Base-by-base conservation (phyloP, 2,888 invertebrate genomes). In the Fragum sueziense region DNA sequence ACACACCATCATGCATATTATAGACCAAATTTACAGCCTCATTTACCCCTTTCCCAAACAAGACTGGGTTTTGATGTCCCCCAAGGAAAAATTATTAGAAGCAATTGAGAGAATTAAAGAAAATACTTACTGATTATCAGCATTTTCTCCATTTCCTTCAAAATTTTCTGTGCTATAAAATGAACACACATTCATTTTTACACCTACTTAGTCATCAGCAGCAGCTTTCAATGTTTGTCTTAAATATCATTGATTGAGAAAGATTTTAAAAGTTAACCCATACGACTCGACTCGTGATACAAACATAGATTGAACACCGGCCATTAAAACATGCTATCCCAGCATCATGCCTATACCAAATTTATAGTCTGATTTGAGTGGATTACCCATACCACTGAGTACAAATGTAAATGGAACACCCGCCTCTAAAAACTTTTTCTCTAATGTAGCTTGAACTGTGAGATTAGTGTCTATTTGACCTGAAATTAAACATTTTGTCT, bases 301-400 rank as follows among this genome's bases (percentile, higher is more conserved):
- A 20, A n/a, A 20, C 6, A 6, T 47, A 47, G n/a, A 47, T 20
- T 3, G n/a, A 20, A 47, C 47, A 20, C 20, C 2, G 47, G 6
- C 47, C n/a, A n/a, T n/a, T 61, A 17, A 61, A 25, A 72, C 33
- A 29, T 22, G 47, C 41, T 69, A 82, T 62, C 98, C 98, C 90
- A 99, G 97, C 92, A 98, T 96, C 89, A 99, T 95, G 79, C 98
- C 99, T 91, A 98, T 96, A 86, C 99, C 99, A 90, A 99, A 96
- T 93, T 97, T 96, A 94, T 97, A 98, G 92, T 97, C 96, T 92
- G 96, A 96, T 93, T 98, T 99, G 80, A 95, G 95, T 93, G 99
- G 98, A 95, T 98, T 98, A 90, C 98, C 95, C 94, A 97, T 95
- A 74, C 97, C 98, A 88, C 98, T 98, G 54, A 99, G 95, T 6